Percentiles rank a stretch among this genome's conserved stretches.
Conservation (phyloP, 2,113 vertebrate genomes). For the Ceyx cyanopectus region DNA sequence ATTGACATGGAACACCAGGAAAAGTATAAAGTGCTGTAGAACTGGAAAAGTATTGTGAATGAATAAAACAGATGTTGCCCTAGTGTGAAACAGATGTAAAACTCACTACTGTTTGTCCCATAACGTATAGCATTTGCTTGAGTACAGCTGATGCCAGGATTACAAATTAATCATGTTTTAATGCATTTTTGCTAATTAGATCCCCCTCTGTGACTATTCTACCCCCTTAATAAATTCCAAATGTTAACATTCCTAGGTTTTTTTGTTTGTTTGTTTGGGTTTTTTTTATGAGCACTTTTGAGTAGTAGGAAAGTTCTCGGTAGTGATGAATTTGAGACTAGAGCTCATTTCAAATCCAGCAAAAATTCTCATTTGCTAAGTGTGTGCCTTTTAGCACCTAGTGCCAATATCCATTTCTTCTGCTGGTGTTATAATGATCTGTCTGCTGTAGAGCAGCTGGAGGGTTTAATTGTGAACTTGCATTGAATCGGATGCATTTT, state of each 20-base stretch:
- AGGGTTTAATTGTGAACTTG: constrained; percentile 2
- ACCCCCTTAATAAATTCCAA: constrained; percentile 55
- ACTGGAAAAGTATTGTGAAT: constrained; percentile 66
- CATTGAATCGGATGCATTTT: background rate
- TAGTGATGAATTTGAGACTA: background rate
- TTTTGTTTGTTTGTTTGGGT: background rate
- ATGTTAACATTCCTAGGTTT: constrained; percentile 5
- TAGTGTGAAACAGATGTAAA: constrained; percentile 83
- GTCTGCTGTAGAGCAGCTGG: background rate
- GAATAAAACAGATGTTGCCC: constrained; percentile 79
- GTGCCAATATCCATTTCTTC: background rate
- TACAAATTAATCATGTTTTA: constrained; percentile 83
- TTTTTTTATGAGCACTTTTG: background rate
- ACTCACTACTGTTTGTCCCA: constrained; percentile 77
- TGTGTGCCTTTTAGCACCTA: background rate
- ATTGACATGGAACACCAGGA: constrained; percentile 29
- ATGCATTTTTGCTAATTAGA: constrained; percentile 81
- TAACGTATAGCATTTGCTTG: constrained; percentile 80
- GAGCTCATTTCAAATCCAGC: background rate
- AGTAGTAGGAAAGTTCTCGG: background rate
- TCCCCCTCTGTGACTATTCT: constrained; percentile 54
- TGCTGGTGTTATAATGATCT: background rate
- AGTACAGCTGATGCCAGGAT: constrained; percentile 81
- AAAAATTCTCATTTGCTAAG: background rate
- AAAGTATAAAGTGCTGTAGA: constrained; percentile 73